phyloP scores from a whole-genome alignment of 2,797 vertebrate species.

The Galago senegalensis region DNA sequence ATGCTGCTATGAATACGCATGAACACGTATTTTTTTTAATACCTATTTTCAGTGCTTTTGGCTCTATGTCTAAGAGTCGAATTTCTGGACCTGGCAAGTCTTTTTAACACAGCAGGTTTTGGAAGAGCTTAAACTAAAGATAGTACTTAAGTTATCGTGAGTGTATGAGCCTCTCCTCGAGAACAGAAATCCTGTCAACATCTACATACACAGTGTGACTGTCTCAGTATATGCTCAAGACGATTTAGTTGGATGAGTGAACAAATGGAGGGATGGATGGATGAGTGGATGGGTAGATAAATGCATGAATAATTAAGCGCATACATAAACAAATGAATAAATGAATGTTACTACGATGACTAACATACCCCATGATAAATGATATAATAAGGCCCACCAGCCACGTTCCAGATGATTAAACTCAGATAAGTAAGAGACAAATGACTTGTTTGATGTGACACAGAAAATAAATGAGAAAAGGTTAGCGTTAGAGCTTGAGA shows the following conservation, averaged over 20 bases:
- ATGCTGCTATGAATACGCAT: not conserved
- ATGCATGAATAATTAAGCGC: not conserved
- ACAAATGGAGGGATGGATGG: not conserved
- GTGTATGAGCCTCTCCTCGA: not conserved
- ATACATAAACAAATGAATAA: not conserved
- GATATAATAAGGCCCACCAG: not conserved
- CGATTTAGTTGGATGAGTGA: not conserved
- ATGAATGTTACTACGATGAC: not conserved
- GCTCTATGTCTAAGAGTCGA: not conserved
- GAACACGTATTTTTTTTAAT: not conserved
- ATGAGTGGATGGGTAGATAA: not conserved
- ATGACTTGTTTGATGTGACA: not conserved
- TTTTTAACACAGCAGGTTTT: not conserved
- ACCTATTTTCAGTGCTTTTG: not conserved
- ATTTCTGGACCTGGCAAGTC: not conserved
- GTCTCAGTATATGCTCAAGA: not conserved
- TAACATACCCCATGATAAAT: conserved; percentile 9
- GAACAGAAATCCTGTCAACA: not conserved
- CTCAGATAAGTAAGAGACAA: conserved; percentile 42
- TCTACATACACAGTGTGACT: not conserved
- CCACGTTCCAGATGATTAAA: conserved; percentile 56
- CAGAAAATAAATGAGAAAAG: conserved; percentile 54
- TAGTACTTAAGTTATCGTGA: not conserved
- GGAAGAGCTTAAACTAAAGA: not conserved
- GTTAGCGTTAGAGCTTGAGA: not conserved